Percentiles rank a stretch among this genome's conserved stretches.
phyloP scores from a whole-genome alignment of 2,888 invertebrate genomes.

The Steinernema carpocapsae region DNA sequence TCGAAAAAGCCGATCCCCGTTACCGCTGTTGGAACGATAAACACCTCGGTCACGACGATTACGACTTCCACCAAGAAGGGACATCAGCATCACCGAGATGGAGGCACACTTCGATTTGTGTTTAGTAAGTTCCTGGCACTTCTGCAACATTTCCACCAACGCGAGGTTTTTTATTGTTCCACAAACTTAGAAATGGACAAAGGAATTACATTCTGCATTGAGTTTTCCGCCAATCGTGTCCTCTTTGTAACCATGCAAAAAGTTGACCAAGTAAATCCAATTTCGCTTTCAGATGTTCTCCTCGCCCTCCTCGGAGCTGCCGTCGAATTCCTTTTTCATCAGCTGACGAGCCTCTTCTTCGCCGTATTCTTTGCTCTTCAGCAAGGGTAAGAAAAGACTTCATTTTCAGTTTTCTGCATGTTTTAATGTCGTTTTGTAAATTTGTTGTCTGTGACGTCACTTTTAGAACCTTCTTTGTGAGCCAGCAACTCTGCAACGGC shows the following conservation, averaged over 20 bases:
- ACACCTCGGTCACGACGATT: not conserved
- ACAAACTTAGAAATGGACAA: too few species aligned
- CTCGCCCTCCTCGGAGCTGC: conserved; percentile 4
- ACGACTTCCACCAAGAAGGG: not conserved
- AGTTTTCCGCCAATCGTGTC: too few species aligned
- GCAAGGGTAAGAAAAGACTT: not conserved
- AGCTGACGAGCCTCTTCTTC: conserved; percentile 12
- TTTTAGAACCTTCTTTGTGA: not conserved
- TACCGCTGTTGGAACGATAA: conserved; percentile 20
- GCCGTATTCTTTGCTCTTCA: conserved; percentile 9
- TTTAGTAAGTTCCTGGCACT: not conserved
- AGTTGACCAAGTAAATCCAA: not conserved
- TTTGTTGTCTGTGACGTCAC: conserved; percentile 13
- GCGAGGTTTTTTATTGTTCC: too few species aligned
- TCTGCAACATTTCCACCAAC: too few species aligned
- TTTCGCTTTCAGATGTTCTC: not conserved
- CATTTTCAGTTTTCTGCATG: not conserved
- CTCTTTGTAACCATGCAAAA: too few species aligned
- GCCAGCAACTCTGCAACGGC: not conserved
- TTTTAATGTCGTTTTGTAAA: not conserved
- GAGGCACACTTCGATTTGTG: not conserved
- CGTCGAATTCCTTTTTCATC: conserved; percentile 18
- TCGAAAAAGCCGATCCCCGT: conserved; percentile 27
- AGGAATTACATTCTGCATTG: too few species aligned
- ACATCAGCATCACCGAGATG: not conserved